Evolutionary conservation across 2,888 invertebrate genomes (phyloP), one percentile per base, ranked within the genome.

Genomic region (Meiosimyza platycephala): DNA sequence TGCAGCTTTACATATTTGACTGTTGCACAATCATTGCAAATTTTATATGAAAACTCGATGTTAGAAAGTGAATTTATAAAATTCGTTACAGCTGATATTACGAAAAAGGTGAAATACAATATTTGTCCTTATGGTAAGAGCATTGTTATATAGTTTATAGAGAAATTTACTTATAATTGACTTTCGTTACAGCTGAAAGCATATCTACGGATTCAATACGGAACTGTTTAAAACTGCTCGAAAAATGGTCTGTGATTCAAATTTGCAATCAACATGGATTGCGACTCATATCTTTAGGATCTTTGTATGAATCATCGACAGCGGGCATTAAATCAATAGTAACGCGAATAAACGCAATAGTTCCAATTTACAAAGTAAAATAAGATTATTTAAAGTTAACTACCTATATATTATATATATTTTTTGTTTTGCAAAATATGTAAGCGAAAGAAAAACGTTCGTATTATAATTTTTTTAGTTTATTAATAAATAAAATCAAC

Each of bases 171-270:
- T 66, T 22, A 47, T 9, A 12, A 12, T 50, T 7, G 62, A 50
- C 47, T 3, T 33, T 18, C 5, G 47, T 87, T 88, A 4, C 87
- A 97, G 97, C 93, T 78, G 97, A 97, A 87, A 94, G 96, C 81
- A 91, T 96, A 66, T 94, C 95, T 9, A 92, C 94, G 11, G 96
- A 97, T 85, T 93, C 95, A 0, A 91, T 97, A 67, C 92, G 93
- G 82, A 96, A 96, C 87, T 94, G 95, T 69, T 86, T 96, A 47
- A 93, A 94, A 78, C 87, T 96, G 1, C 91, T 94, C 54, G 92
- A 94, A 77, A 93, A 93, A 80, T 94, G 95, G 93, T 92, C 92
- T 77, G 91, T 95, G 13, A 82, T 97, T 50, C 93, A 95, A 50
- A 83, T 90, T 80, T 83, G 89, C 76, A 85, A 82, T 76, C 82